Percentiles rank a stretch among this genome's conserved stretches.
Evolutionary conservation across 2,797 vertebrate species (phyloP).

Genomic region (Paguma larvata): DNA sequence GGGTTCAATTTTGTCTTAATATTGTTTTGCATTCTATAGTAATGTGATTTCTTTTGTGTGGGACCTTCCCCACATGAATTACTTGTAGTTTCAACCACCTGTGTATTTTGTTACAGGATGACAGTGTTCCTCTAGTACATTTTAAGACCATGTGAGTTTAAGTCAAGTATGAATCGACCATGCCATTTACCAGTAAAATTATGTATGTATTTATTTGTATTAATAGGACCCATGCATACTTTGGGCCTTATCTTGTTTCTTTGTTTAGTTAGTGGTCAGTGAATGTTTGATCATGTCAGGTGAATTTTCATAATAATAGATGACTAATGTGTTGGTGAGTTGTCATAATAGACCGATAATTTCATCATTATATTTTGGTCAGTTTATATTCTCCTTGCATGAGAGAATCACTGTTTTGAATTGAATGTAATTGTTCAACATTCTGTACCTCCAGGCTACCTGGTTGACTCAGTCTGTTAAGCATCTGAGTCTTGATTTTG

Average conservation of each 20-base stretch:
- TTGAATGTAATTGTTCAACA: not conserved
- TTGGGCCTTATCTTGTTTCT: not conserved
- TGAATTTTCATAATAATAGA: not conserved
- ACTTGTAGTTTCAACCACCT: no score
- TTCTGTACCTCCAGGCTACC: not conserved
- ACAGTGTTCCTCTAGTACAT: not conserved
- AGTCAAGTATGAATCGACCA: not conserved
- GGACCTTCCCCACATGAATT: no score
- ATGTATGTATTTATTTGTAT: not conserved
- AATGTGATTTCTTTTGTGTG: no score
- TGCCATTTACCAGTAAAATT: not conserved
- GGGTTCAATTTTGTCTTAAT: not conserved
- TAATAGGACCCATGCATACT: not conserved
- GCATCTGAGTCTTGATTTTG: no score
- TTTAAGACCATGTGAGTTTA: not conserved
- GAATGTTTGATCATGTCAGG: not conserved
- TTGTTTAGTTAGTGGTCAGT: not conserved
- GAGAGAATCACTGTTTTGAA: not conserved
- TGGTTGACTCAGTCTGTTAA: no score
- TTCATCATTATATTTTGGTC: not conserved
- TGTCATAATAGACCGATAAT: no score
- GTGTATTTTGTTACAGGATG: no score
- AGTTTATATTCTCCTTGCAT: not conserved
- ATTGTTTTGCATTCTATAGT: not conserved
- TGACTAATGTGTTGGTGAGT: no score